These are phyloP conservation scores for Crepidodera aurea DNA, from an alignment of 2,888 invertebrate species.

Conservation along the genomic window DNA sequence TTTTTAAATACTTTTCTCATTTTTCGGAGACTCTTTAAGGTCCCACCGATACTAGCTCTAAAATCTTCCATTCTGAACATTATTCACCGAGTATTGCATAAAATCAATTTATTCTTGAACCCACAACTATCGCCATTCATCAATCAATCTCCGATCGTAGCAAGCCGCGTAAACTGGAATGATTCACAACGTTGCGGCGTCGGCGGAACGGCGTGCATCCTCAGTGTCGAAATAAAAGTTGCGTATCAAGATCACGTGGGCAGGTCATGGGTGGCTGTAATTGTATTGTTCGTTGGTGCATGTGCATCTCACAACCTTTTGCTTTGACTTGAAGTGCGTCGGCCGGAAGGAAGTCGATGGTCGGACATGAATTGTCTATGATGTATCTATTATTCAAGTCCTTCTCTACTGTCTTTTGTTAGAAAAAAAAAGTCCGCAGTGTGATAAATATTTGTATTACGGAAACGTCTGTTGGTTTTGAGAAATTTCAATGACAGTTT, in stretches of 20 bases:
- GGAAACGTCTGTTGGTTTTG: background rate
- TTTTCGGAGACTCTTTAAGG: too few relatives aligned
- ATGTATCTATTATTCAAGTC: conserved; percentile 18
- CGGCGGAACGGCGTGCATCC: conserved; percentile 25
- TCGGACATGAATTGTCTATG: conserved; percentile 24
- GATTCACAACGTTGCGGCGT: conserved; percentile 26
- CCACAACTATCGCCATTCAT: too few relatives aligned
- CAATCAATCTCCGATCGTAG: too few relatives aligned
- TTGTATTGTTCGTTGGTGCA: conserved; percentile 25
- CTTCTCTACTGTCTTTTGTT: background rate
- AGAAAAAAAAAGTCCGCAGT: too few relatives aligned
- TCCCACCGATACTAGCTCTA: too few relatives aligned
- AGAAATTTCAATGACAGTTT: conserved; percentile 8
- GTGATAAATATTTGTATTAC: background rate
- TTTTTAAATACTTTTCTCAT: too few relatives aligned
- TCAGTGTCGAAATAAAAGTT: conserved; percentile 36
- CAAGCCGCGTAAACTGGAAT: background rate
- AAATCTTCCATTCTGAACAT: too few relatives aligned
- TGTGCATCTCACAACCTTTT: conserved; percentile 20
- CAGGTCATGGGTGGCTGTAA: conserved; percentile 32
- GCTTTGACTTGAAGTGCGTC: background rate
- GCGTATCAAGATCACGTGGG: conserved; percentile 32
- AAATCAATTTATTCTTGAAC: too few relatives aligned
- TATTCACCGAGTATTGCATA: too few relatives aligned
- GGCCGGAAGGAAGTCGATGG: conserved; percentile 25